Conservation (phyloP, 37 sponge, comb jelly and placozoan species). For the Ephydatia muelleri region DNA sequence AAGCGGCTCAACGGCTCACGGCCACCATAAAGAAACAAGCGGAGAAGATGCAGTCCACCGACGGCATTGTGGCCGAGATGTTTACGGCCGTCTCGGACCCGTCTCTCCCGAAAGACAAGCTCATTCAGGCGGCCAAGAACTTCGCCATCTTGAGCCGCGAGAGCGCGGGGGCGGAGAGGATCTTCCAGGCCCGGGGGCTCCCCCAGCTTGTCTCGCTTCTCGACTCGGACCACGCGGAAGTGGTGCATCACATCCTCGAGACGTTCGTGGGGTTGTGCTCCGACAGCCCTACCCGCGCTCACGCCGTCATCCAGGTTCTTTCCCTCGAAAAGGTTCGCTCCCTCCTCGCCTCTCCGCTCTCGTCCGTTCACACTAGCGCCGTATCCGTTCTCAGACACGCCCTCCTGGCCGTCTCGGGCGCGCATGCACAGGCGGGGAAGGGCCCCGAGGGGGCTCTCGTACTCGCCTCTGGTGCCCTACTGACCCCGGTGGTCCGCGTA, state of each 20-base stretch:
- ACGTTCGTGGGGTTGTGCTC: conserved; percentile 64
- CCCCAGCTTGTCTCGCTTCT: conserved; percentile 38
- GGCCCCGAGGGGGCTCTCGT: conserved; percentile 11
- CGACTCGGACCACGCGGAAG: conserved; percentile 17
- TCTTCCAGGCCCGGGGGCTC: conserved; percentile 51
- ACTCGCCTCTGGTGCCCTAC: neutral
- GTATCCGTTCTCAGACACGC: conserved; percentile 48
- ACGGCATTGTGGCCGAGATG: conserved; percentile 66
- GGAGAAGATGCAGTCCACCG: conserved; percentile 68
- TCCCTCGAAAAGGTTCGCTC: conserved; percentile 46
- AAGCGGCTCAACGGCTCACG: conserved; percentile 57
- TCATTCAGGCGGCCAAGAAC: conserved; percentile 69
- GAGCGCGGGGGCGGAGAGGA: conserved; percentile 61
- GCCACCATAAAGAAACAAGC: conserved; percentile 42
- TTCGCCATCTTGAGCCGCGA: conserved; percentile 81
- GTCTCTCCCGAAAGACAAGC: conserved; percentile 17
- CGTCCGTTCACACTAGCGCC: conserved; percentile 40
- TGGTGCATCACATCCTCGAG: conserved; percentile 62
- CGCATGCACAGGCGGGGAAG: neutral
- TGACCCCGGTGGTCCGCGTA: conserved; percentile 39
- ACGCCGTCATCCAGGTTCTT: conserved; percentile 40
- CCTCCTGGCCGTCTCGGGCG: conserved; percentile 22
- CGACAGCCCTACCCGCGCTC: conserved; percentile 19
- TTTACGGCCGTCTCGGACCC: conserved; percentile 41
- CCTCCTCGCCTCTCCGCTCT: conserved; percentile 25